phyloP scores from a whole-genome alignment of 2,113 vertebrate species.

The Manacus vitellinus region DNA sequence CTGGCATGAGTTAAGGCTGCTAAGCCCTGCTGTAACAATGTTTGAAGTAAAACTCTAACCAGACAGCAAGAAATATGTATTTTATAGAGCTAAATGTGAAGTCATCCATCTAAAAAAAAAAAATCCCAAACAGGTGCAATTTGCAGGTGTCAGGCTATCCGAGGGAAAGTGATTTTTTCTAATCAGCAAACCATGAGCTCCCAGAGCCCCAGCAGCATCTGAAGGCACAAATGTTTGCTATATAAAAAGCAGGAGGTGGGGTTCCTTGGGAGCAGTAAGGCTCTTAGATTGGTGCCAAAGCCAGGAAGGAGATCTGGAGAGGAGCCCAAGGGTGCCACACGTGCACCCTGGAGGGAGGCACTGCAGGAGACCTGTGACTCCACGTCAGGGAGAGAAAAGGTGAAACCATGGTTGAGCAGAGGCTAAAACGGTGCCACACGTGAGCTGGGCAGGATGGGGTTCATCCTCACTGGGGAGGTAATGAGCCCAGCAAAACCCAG shows the following conservation, averaged over 20 bases:
- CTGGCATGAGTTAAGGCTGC: neutral
- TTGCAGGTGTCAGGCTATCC: neutral
- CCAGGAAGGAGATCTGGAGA: neutral
- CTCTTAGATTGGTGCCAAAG: neutral
- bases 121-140: rapidly evolving
- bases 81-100: neutral
- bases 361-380: neutral
- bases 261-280: neutral
- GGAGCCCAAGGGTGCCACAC: neutral
- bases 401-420: neutral
- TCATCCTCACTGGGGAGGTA: neutral
- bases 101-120: neutral
- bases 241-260: neutral
- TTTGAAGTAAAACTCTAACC: neutral
- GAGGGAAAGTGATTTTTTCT: neutral
- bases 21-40: neutral
- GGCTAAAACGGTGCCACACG: neutral
- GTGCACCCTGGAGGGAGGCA: neutral
- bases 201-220: neutral
- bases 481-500: neutral
- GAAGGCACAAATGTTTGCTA: neutral
- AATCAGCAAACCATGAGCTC: neutral
- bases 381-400: neutral
- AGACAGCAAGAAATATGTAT: neutral
- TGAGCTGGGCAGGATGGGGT: neutral